Percentiles rank a stretch among this genome's conserved stretches.
These are phyloP conservation scores for Amazona finschi DNA, from an alignment of 2,797 vertebrate species.

Conservation along the genomic window DNA sequence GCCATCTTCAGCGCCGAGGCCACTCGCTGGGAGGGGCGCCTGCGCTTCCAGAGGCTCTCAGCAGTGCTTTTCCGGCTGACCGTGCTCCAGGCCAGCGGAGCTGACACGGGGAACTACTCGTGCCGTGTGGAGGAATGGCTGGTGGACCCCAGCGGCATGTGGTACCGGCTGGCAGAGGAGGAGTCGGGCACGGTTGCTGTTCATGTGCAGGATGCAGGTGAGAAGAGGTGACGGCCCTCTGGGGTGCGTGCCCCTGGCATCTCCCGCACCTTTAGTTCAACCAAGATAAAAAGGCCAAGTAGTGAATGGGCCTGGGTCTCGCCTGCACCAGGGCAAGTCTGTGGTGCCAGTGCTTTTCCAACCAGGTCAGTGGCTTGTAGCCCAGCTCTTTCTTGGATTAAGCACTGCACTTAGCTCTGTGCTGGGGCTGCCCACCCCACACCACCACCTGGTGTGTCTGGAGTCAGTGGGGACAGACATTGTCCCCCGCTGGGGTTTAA, in stretches of 20 bases:
- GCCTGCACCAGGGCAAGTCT: background rate
- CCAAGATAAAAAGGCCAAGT: background rate
- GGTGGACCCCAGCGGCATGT: constrained; percentile 85
- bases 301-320: background rate
- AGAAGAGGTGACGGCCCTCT: background rate
- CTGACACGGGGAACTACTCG: constrained; percentile 89
- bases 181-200: constrained; percentile 86
- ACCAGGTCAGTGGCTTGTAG: fast-evolving
- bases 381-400: background rate
- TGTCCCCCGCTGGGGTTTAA: background rate
- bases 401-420: background rate
- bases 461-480: fast-evolving
- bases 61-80: constrained; percentile 89
- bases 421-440: background rate
- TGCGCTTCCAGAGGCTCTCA: constrained; percentile 89
- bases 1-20: constrained; percentile 83
- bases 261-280: fast-evolving
- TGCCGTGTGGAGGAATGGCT: constrained; percentile 96
- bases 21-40: constrained; percentile 79
- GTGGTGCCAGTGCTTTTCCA: background rate
- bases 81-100: constrained; percentile 80
- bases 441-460: background rate
- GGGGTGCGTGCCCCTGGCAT: background rate
- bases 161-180: constrained; percentile 92
- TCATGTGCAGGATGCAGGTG: constrained; percentile 86